Evolutionary conservation across 2,888 invertebrate species (phyloP).

Genomic region (Petrophora chlorosata): DNA sequence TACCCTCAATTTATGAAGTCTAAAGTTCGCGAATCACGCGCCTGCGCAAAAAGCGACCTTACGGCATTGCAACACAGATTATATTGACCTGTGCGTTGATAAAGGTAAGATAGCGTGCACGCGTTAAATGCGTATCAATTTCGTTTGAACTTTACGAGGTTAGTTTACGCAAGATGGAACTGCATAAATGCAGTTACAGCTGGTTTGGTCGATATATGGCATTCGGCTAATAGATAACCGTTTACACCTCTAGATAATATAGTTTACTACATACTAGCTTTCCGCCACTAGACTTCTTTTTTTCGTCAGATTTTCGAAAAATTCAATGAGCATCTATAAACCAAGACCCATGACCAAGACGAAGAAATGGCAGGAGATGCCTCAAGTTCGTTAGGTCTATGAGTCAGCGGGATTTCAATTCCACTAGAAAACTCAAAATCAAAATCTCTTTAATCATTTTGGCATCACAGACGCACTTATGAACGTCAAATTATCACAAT

Average conservation of each 20-base stretch:
- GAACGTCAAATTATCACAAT: too few species aligned
- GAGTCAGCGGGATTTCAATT: too few species aligned
- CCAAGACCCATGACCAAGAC: too few species aligned
- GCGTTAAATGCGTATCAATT: constrained; percentile 23
- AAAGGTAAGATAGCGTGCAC: constrained; percentile 25
- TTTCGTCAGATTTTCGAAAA: too few species aligned
- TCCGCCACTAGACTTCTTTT: too few species aligned
- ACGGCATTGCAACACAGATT: constrained; percentile 17
- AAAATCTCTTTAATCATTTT: too few species aligned
- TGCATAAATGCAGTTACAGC: constrained; percentile 5
- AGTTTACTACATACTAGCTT: too few species aligned
- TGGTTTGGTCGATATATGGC: constrained; percentile 1
- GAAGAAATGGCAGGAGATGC: too few species aligned
- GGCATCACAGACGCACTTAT: too few species aligned
- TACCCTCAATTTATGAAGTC: constrained; percentile 22
- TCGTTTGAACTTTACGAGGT: constrained; percentile 21
- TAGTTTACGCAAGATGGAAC: constrained; percentile 8
- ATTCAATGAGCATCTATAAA: too few species aligned
- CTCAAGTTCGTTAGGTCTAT: too few species aligned
- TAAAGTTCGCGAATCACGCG: constrained; percentile 21
- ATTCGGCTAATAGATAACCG: neutral
- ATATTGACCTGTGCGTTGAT: constrained; percentile 6
- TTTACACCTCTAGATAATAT: neutral
- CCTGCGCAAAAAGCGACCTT: constrained; percentile 10
- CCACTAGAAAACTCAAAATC: too few species aligned